phyloP scores from a whole-genome alignment of 2,797 vertebrate genomes.

The Anniella stebbinsi region DNA sequence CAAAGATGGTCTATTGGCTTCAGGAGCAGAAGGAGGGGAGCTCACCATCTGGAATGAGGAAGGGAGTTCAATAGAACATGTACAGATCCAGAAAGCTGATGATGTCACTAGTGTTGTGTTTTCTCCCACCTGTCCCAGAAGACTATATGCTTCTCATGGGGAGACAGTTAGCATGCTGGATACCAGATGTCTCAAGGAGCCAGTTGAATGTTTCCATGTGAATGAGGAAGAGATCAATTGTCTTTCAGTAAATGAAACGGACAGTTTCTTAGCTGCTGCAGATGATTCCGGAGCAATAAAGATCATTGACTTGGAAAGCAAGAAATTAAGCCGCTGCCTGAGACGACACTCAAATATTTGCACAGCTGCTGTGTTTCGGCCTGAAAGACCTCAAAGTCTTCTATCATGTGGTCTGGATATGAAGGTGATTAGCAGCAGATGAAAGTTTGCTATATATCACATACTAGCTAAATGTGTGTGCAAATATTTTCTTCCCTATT shows the following conservation, averaged over 20 bases:
- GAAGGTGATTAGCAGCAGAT: conserved; percentile 87
- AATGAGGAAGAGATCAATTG: conserved; percentile 96
- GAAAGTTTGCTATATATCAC: not conserved
- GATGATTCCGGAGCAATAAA: conserved; percentile 92
- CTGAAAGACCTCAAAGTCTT: conserved; percentile 91
- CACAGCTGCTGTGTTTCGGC: conserved; percentile 92
- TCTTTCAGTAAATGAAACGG: conserved; percentile 86
- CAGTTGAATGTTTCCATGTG: conserved; percentile 78
- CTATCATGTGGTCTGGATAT: conserved; percentile 96
- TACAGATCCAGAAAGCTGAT: conserved; percentile 76
- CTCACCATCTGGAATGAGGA: conserved; percentile 87
- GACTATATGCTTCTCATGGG: conserved; percentile 88
- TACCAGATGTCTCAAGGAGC: conserved; percentile 82
- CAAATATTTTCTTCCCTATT: not conserved
- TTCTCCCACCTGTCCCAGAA: conserved; percentile 75
- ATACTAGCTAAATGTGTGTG: not conserved
- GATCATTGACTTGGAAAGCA: conserved; percentile 87
- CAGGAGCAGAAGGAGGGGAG: conserved; percentile 90
- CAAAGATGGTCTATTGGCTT: conserved; percentile 85
- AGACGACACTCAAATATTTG: conserved; percentile 95
- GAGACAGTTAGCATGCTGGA: conserved; percentile 87
- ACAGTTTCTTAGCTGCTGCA: conserved; percentile 85
- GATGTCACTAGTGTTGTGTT: conserved; percentile 87
- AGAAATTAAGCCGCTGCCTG: conserved; percentile 87
- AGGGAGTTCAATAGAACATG: conserved; percentile 75